These are phyloP conservation scores for Melanotus villosus DNA, from an alignment of 2,888 invertebrate genomes.

Conservation along the genomic window DNA sequence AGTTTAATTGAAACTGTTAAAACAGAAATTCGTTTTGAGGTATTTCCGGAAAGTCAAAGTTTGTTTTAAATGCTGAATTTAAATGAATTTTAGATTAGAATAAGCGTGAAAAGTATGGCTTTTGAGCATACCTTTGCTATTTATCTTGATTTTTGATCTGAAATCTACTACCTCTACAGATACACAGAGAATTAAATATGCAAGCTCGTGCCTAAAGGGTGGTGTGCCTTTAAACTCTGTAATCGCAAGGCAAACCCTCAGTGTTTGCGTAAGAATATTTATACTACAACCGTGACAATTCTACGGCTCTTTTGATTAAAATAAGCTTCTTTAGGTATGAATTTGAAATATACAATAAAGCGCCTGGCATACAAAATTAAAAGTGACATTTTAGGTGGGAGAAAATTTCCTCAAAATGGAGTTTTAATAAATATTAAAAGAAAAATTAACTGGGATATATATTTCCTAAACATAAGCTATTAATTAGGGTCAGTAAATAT, in stretches of 20 bases:
- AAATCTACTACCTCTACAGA: background rate
- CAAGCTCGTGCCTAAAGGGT: constrained; percentile 24
- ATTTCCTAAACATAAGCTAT: too few relatives aligned
- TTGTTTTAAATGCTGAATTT: background rate
- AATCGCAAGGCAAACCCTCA: background rate
- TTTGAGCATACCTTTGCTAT: background rate
- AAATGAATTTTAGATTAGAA: background rate
- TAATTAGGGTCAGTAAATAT: too few relatives aligned
- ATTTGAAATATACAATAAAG: too few relatives aligned
- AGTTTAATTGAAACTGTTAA: background rate
- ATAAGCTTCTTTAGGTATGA: too few relatives aligned
- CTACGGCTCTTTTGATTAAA: too few relatives aligned
- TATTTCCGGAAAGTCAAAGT: background rate
- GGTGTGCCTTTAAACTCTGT: background rate
- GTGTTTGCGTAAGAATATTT: background rate
- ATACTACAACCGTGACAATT: too few relatives aligned
- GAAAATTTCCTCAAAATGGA: too few relatives aligned
- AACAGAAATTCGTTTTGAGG: background rate
- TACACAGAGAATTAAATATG: constrained; percentile 4
- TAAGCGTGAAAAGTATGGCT: background rate
- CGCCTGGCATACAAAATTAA: too few relatives aligned
- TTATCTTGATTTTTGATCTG: background rate
- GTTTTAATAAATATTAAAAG: too few relatives aligned
- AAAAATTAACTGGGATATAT: too few relatives aligned
- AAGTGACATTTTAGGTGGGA: too few relatives aligned